Evolutionary conservation across 2,113 vertebrate species (phyloP).

Genomic region (Zosterops pallidus): DNA sequence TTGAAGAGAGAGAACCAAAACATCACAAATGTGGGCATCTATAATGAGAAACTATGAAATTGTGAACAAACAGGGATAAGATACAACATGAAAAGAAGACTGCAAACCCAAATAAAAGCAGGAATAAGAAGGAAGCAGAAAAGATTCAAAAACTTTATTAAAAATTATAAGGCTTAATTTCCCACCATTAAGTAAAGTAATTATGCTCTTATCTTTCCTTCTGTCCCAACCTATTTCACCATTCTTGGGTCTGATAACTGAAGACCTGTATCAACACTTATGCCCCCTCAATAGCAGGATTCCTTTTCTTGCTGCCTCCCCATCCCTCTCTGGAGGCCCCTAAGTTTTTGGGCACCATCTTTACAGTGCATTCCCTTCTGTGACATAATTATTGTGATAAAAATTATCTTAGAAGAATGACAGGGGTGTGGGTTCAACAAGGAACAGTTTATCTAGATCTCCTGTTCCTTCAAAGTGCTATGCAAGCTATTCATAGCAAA

Average conservation of each 20-base stretch:
- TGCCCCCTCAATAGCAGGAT: background rate
- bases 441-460: background rate
- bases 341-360: background rate
- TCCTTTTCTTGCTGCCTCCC: background rate
- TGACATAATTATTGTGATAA: background rate
- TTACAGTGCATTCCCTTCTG: background rate
- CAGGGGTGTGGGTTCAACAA: background rate
- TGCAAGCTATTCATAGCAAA: background rate
- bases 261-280: background rate
- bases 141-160: background rate
- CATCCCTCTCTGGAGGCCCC: background rate
- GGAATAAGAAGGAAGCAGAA: background rate
- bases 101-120: background rate
- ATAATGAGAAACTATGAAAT: background rate
- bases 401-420: background rate
- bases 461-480: background rate
- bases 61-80: background rate
- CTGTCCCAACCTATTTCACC: background rate
- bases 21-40: background rate
- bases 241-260: background rate
- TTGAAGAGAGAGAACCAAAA: background rate
- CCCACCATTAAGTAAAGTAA: background rate
- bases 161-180: background rate
- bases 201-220: background rate
- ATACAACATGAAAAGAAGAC: background rate